Evolutionary conservation across 2,888 invertebrate genomes (phyloP), one percentile per base, ranked within the genome.

Genomic region (Rhagonycha lutea): DNA sequence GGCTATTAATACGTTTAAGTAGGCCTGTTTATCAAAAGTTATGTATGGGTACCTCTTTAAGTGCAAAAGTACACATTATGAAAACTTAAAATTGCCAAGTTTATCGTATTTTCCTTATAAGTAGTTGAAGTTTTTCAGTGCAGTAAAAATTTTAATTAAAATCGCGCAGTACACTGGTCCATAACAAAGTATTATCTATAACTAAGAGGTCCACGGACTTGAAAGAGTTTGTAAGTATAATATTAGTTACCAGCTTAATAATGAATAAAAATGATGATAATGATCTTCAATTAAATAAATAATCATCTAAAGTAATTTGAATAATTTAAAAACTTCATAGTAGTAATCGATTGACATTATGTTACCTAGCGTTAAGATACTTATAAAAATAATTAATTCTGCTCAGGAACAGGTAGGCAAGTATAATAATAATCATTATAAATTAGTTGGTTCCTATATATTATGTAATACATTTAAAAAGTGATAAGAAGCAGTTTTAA

Each of bases 1-100:
- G 69, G 71, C 70, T 68, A 76, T 67, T 67, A 70, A 71, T 71
- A 73, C 70, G 67, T 32, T 70, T 61, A 74, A 74, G 74, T 74
- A 75, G 75, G 61, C 63, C 75, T 69, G 75, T 75, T 75, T 72
- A 69, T 69, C 72, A 69, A 75, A 75, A 47, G n/a, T n/a, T n/a
- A n/a, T 47, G n/a, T 47, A 47, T n/a, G 2, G 18, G 18, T 18
- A n/a, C 47, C 5, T 2, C n/a, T 47, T n/a, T 12, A 8, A 47
- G 47, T 8, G 47, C 47, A 32, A 32, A 32, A 32, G n/a, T 12
- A 32, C 5, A 32, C 0, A 32, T 32, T 32, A 32, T n/a, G 32
- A 32, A 32, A 32, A 12, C 12, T 12, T 12, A 11, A 32, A 12
- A 3, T 32, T 32, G 4, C 4, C 32, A 11, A 47, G n/a, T 47